Evolutionary conservation across 2,888 invertebrate genomes (phyloP), one percentile per base, ranked within the genome.

Genomic region (Marronus borbonicus): DNA sequence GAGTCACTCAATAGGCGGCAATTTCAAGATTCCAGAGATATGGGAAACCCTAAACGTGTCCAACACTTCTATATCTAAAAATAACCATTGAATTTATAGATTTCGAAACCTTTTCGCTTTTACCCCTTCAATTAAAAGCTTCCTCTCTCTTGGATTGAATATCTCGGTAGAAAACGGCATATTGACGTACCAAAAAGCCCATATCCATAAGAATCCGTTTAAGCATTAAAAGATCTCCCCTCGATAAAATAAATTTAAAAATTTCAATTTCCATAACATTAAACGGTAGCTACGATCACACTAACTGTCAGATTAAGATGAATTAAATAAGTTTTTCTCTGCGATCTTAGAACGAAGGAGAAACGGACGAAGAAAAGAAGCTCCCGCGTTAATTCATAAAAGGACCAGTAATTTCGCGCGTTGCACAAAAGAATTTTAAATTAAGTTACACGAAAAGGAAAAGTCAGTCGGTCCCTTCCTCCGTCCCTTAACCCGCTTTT

Each of bases 231-330:
- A 52, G 52, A 69, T 69, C 44, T 36, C 44, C 50, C 20, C 17
- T 24, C 50, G 69, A 69, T 69, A 69, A 69, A 52, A 69, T 69
- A 14, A 52, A 50, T 52, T 69, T 49, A 52, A 14, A 20, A 69
- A 52, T 69, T 24, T 50, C 69, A 69, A 69, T 69, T 69, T 52
- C 69, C 69, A 69, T 69, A 69, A 50, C 69, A 69, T 50, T 69
- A 52, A 3, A 31, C 31, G 28, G 31, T 44, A 31, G 31, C 39
- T 65, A 17, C 50, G 24, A 50, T 50, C 69, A 24, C 69, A 24
- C 44, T 44, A 69, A 69, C 69, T 69, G 28, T 28, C 69, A 44
- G 69, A 69, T 69, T 31, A 69, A 52, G 52, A 69, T 69, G 69
- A 69, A 69, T 69, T 52, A 28, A 50, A 24, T 52, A 68, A 68